phyloP scores from a whole-genome alignment of 1,140 invertebrate species.

The Oreohelix idahoensis region DNA sequence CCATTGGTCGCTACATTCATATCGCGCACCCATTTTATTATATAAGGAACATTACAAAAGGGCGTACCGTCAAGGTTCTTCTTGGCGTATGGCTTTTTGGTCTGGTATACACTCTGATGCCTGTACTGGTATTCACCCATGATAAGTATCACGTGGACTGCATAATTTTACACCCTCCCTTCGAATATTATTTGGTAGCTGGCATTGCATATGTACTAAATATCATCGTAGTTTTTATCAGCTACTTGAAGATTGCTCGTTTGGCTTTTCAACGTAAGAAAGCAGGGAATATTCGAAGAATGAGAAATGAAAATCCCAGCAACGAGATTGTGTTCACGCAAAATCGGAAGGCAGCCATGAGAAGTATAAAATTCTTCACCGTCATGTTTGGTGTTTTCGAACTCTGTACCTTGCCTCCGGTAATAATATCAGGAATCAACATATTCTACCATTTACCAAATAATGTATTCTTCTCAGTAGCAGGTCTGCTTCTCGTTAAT shows the following conservation, averaged over 20 bases:
- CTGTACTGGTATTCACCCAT: not conserved
- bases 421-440: not conserved
- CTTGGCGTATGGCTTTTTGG: not conserved
- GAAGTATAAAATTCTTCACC: not conserved
- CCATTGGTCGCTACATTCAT: not conserved
- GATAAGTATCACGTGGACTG: not conserved
- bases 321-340: not conserved
- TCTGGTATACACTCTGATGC: not conserved
- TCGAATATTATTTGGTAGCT: not conserved
- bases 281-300: not conserved
- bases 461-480: not conserved
- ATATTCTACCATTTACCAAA: not conserved
- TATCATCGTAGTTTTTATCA: not conserved
- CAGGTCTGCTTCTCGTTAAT: not conserved
- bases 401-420: not conserved
- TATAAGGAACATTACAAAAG: not conserved
- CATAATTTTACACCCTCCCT: not conserved
- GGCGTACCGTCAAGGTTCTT: not conserved
- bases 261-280: not conserved
- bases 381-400: not conserved
- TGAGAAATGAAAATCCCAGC: not conserved
- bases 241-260: not conserved
- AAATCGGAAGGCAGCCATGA: not conserved
- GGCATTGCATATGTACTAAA: not conserved
- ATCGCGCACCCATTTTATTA: slow-evolving; percentile 2